These are phyloP conservation scores for Discoglossus pictus DNA, from an alignment of 2,797 vertebrate species.

Conservation along the genomic window DNA sequence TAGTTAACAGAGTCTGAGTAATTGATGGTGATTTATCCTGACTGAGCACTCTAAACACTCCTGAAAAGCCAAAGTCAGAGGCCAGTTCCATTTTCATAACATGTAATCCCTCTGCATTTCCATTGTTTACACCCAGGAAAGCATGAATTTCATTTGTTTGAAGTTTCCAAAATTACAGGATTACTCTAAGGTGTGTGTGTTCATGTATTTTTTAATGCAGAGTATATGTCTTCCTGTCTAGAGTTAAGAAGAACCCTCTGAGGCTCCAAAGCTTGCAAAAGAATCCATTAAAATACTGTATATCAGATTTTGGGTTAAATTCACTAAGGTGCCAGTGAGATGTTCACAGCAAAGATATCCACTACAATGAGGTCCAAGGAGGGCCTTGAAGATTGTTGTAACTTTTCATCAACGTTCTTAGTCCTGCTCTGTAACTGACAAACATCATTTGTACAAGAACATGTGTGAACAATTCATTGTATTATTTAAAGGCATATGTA, in stretches of 20 bases:
- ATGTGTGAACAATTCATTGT: no score
- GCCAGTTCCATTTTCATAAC: conserved; percentile 12
- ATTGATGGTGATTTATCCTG: background rate
- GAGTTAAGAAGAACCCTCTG: no score
- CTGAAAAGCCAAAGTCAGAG: conserved; percentile 9
- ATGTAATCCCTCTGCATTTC: conserved; percentile 16
- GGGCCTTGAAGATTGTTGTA: no score
- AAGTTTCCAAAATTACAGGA: conserved; percentile 27
- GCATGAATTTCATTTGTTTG: conserved; percentile 25
- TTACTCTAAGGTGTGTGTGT: conserved; percentile 5
- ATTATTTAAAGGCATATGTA: no score
- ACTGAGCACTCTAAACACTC: conserved; percentile 20
- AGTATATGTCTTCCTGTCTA: background rate
- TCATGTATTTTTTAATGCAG: conserved; percentile 7
- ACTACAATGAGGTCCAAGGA: no score
- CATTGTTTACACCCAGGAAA: conserved; percentile 28
- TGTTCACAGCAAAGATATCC: no score
- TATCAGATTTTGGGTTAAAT: background rate
- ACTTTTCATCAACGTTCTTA: no score
- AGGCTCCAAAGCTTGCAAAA: no score
- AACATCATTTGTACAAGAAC: no score
- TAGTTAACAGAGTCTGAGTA: background rate
- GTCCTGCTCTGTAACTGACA: no score
- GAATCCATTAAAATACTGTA: no score
- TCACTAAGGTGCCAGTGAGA: no score